Conservation (phyloP, 1,140 invertebrate species). For the Phortica variegata region DNA sequence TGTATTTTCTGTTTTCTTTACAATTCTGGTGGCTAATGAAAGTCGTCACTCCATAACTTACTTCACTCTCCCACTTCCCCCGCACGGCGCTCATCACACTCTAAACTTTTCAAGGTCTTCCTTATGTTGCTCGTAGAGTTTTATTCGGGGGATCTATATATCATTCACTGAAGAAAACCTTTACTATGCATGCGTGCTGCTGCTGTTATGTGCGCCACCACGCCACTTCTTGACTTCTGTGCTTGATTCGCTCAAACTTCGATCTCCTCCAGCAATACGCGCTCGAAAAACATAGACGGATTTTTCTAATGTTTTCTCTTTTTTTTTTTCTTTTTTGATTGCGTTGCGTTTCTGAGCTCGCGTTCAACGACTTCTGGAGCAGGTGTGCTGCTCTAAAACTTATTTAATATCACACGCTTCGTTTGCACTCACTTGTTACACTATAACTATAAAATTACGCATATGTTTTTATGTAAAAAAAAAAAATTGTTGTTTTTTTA, state of each 20-base stretch:
- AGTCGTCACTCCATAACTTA: conserved; percentile 50
- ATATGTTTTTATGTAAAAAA: not conserved
- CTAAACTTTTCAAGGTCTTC: conserved; percentile 51
- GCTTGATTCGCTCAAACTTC: too few relatives aligned
- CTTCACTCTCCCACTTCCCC: conserved; percentile 6
- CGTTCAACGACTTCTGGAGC: too few relatives aligned
- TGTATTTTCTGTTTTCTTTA: too few relatives aligned
- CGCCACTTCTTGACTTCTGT: conserved; percentile 10
- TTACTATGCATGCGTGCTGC: too few relatives aligned
- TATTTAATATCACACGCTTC: not conserved
- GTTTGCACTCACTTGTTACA: not conserved
- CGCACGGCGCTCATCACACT: conserved; percentile 12
- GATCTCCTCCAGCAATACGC: too few relatives aligned
- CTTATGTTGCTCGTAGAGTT: conserved; percentile 23
- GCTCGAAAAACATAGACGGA: too few relatives aligned
- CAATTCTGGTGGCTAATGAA: conserved; percentile 18
- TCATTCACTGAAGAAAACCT: too few relatives aligned
- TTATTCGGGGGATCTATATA: too few relatives aligned
- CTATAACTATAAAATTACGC: not conserved
- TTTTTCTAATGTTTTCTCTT: conserved; percentile 38
- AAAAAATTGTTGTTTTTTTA: not conserved
- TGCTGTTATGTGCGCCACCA: conserved; percentile 22
- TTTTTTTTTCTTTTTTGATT: conserved; percentile 36
- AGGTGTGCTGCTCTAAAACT: not conserved
- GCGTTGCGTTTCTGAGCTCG: conserved; percentile 44